Base-by-base conservation (phyloP, 1,140 invertebrate species). In the Phocides pigmalion region DNA sequence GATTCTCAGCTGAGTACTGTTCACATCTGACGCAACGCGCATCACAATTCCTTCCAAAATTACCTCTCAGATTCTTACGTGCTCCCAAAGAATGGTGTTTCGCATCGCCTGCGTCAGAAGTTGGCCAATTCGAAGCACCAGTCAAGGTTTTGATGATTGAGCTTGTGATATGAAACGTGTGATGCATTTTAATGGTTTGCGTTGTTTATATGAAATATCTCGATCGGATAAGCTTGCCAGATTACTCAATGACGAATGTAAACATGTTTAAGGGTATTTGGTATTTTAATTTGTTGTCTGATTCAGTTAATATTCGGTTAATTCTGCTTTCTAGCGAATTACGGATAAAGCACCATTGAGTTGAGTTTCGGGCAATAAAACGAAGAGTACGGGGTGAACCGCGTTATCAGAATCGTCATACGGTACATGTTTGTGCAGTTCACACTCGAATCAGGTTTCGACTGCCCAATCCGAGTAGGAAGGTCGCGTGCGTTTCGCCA, bases 401-500 rank as follows among this genome's bases (percentile, higher is more conserved):
- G 37, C 51, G 53, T 53, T 37, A 53, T 20, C 11, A 19, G 20
- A n/a, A 32, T 41, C 42, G 62, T 47, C 19, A 22, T 41, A 37
- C 28, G 42, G 50, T 56, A 28, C 12, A 19, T 37, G 17, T 62
- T 16, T 39, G 32, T 56, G 20, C 54, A 49, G 62, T 66, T 76
- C 66, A 79, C 66, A 70, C 64, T 72, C 73, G 54, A 82, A 81
- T 82, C 82, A 81, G 75, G 81, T 84, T 79, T 79, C 74, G 79
- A 81, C 68, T 86, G 82, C 75, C 81, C 81, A 84, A 86, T 84
- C 72, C 65, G 76, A 76, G 72, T 76, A 77, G 84, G 82, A 89
- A 89, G 87, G 87, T 87, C 87, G 80, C 68, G 70, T 64, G 54
- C 54, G 80, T 87, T 87, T 84, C 84, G 84, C 82, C 80, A 86